A percentile compares a stretch with the other conserved stretches of the same genome.
phyloP scores from a whole-genome alignment of 2,888 invertebrate genomes.

The Deroplatys truncata region DNA sequence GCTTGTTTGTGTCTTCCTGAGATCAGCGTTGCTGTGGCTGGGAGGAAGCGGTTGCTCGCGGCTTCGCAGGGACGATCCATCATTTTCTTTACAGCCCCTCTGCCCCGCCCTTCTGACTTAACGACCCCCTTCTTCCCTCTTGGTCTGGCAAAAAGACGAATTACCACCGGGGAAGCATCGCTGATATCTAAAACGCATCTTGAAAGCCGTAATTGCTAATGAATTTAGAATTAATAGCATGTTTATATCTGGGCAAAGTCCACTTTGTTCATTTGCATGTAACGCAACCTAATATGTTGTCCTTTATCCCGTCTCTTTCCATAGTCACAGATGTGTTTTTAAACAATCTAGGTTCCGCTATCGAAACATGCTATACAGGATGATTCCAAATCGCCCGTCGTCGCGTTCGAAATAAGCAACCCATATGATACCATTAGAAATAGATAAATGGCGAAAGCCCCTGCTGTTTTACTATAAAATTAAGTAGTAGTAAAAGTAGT shows the following conservation, averaged over 20 bases:
- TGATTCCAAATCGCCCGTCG: too few species aligned
- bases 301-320: too few species aligned
- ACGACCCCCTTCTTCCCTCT: neutral
- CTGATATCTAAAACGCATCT: neutral
- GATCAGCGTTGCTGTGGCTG: neutral
- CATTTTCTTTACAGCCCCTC: neutral
- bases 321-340: too few species aligned
- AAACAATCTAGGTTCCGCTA: too few species aligned
- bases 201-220: neutral
- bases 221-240: neutral
- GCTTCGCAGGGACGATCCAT: neutral
- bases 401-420: too few species aligned
- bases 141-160: neutral
- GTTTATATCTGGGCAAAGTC: neutral
- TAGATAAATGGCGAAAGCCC: too few species aligned
- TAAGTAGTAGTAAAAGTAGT: too few species aligned
- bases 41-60: neutral
- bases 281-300: too few species aligned
- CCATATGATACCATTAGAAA: too few species aligned
- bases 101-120: neutral
- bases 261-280: too few species aligned
- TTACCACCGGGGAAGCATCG: neutral
- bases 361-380: too few species aligned
- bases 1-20: neutral
- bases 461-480: too few species aligned